Percentiles rank a stretch among this genome's conserved stretches.
Conservation (phyloP, 2,797 vertebrate genomes). For the Coregonus sp. region DNA sequence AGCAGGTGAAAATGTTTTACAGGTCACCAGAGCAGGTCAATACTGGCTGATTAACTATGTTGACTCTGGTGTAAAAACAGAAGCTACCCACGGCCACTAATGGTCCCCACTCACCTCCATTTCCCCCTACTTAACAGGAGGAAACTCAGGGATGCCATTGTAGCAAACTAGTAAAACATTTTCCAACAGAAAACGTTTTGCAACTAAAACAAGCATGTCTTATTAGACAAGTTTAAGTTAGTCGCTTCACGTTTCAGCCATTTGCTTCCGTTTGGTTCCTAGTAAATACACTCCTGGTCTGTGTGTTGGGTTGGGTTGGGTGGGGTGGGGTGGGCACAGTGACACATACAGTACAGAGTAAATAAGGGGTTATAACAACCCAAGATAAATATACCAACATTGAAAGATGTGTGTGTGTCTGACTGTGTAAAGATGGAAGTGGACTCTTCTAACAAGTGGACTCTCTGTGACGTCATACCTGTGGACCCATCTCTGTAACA, state of each 20-base stretch:
- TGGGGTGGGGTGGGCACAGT: neutral
- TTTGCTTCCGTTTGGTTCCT: neutral
- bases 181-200: neutral
- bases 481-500: neutral
- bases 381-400: neutral
- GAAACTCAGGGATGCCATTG: neutral
- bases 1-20: neutral
- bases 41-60: conserved; percentile 11
- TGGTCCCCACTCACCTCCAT: neutral
- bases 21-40: neutral
- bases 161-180: neutral
- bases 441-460: neutral
- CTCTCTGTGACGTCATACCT: neutral
- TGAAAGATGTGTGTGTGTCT: neutral
- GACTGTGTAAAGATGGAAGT: neutral
- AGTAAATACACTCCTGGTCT: neutral
- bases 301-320: neutral
- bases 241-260: neutral
- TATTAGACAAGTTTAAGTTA: neutral
- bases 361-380: neutral
- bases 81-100: neutral
- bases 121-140: neutral
- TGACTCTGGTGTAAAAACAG: conserved; percentile 4
- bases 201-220: neutral
- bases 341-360: neutral